A percentile compares a stretch with the other conserved stretches of the same genome.
These are phyloP conservation scores for Bembecia ichneumoniformis DNA, from an alignment of 2,888 invertebrate species.

Conservation along the genomic window DNA sequence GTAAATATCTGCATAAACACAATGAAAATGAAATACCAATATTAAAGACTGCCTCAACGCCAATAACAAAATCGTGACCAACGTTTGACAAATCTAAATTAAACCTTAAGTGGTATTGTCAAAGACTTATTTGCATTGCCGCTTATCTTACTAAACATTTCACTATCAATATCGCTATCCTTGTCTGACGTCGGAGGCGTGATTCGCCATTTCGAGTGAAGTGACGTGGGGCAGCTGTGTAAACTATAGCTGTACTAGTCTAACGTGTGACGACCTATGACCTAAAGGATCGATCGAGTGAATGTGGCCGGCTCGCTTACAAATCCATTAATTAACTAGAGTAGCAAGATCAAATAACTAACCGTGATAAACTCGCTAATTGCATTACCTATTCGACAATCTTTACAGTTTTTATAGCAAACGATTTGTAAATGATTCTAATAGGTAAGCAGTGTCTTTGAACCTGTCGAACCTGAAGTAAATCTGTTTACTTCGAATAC, in stretches of 20 bases:
- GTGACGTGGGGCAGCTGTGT: conserved; percentile 43
- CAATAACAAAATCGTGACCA: conserved; percentile 56
- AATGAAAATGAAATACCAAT: conserved; percentile 48
- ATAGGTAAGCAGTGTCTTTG: no score
- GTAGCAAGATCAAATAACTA: conserved; percentile 33
- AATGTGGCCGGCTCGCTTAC: conserved; percentile 49
- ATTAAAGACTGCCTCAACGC: conserved; percentile 34
- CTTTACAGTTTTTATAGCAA: not conserved
- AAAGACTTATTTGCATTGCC: conserved; percentile 46
- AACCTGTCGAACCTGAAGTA: no score
- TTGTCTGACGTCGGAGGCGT: conserved; percentile 59
- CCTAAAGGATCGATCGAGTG: conserved; percentile 62
- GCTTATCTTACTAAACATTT: conserved; percentile 45
- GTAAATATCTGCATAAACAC: conserved; percentile 40
- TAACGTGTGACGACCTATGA: conserved; percentile 59
- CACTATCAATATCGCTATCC: conserved; percentile 59
- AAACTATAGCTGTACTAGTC: conserved; percentile 55
- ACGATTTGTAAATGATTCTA: no score
- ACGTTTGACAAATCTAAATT: conserved; percentile 20
- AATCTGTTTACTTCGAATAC: no score
- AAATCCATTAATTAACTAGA: conserved; percentile 52
- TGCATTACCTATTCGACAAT: conserved; percentile 4
- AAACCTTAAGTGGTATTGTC: conserved; percentile 30
- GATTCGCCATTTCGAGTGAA: conserved; percentile 59
- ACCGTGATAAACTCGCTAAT: conserved; percentile 15